Evolutionary conservation across 2,888 invertebrate species (phyloP).

Genomic region (Pycnomerus fuliginosus): DNA sequence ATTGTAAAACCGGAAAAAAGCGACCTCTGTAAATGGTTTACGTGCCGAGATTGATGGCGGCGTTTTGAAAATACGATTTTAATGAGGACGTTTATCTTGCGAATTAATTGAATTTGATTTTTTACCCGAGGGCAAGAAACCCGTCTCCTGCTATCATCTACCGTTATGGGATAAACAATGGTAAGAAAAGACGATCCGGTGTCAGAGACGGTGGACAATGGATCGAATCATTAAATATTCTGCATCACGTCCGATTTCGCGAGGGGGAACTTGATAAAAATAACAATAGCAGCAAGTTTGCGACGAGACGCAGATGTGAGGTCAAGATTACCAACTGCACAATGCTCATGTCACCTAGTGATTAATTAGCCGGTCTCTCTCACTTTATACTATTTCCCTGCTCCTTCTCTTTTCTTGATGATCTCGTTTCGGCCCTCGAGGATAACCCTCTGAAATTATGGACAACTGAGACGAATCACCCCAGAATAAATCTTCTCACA

Average conservation of each 20-base stretch:
- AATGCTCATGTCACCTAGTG: conserved; percentile 44
- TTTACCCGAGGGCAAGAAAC: conserved; percentile 1
- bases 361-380: conserved; percentile 39
- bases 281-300: conserved; percentile 46
- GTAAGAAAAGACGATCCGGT: conserved; percentile 44
- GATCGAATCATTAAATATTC: conserved; percentile 46
- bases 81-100: conserved; percentile 14
- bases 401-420: too few species aligned
- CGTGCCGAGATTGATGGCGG: conserved; percentile 12
- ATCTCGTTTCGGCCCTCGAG: too few species aligned
- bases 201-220: conserved; percentile 44
- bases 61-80: conserved; percentile 9
- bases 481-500: too few species aligned
- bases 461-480: too few species aligned
- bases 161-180: conserved; percentile 32
- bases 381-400: too few species aligned
- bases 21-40: too few species aligned
- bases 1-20: too few species aligned
- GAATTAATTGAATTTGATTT: conserved; percentile 9
- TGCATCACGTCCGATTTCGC: conserved; percentile 45
- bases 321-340: conserved; percentile 42
- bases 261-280: conserved; percentile 41
- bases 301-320: conserved; percentile 43
- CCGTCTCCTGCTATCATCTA: too few species aligned
- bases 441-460: too few species aligned